phyloP scores from a whole-genome alignment of 2,113 vertebrate species.

The Corydoras maculifer region DNA sequence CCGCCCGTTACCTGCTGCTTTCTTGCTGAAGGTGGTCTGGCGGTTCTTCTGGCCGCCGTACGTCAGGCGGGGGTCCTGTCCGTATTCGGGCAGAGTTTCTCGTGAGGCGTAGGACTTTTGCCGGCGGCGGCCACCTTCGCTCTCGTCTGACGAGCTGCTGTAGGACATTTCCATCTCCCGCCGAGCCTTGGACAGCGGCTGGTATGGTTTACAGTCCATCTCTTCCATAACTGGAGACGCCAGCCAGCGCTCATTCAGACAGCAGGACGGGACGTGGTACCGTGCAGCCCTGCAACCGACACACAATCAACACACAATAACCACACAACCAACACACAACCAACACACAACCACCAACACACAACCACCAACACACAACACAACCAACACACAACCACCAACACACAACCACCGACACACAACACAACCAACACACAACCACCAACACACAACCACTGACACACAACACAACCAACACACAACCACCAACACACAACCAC shows the following conservation, averaged over 20 bases:
- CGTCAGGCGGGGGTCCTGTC: conserved; percentile 83
- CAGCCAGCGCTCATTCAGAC: conserved; percentile 70
- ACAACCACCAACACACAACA: too few species aligned
- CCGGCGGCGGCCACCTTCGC: conserved; percentile 84
- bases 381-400: too few species aligned
- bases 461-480: too few species aligned
- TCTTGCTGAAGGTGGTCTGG: conserved; percentile 76
- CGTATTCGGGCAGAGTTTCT: conserved; percentile 89
- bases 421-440: too few species aligned
- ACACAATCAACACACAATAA: neutral
- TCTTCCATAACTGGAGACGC: conserved; percentile 84
- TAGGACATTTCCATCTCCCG: conserved; percentile 94
- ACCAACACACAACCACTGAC: too few species aligned
- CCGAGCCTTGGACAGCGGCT: conserved; percentile 88
- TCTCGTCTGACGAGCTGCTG: conserved; percentile 93
- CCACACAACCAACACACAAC: too few species aligned
- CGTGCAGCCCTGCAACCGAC: conserved; percentile 57
- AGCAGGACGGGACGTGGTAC: conserved; percentile 53
- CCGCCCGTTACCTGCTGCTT: conserved; percentile 74
- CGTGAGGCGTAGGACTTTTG: conserved; percentile 87
- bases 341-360: too few species aligned
- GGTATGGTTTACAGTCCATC: conserved; percentile 96
- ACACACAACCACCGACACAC: too few species aligned
- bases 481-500: too few species aligned
- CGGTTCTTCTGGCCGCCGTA: conserved; percentile 84